A percentile compares a stretch with the other conserved stretches of the same genome.
These are phyloP conservation scores for Apoda limacodes DNA, from an alignment of 2,888 invertebrate species.

Conservation along the genomic window DNA sequence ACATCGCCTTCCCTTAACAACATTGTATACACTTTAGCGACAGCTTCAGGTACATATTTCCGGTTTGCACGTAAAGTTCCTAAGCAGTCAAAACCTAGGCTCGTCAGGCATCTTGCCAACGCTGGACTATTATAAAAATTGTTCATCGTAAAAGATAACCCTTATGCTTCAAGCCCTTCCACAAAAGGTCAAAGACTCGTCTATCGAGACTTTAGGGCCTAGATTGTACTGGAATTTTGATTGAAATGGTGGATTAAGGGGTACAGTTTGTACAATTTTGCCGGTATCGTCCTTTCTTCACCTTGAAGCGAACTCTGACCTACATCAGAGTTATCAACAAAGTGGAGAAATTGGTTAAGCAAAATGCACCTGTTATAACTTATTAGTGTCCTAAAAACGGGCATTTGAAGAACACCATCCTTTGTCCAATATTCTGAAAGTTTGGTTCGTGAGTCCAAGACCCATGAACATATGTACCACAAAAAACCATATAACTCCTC, in stretches of 20 bases:
- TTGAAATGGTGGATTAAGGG: slow-evolving; percentile 20
- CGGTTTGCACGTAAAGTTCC: slow-evolving; percentile 9
- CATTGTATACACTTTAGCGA: slow-evolving; percentile 7
- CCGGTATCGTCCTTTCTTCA: slow-evolving; percentile 6
- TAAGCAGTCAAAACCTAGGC: slow-evolving; percentile 5
- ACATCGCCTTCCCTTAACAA: slow-evolving; percentile 16
- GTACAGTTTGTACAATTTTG: slow-evolving; percentile 12
- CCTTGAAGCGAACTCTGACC: slow-evolving; percentile 3
- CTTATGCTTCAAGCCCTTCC: slow-evolving; percentile 13
- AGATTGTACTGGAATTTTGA: slow-evolving; percentile 18
- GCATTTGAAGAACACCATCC: slow-evolving; percentile 10
- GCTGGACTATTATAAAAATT: slow-evolving; percentile 20
- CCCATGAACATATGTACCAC: slow-evolving; percentile 20
- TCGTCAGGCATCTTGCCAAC: slow-evolving; percentile 4
- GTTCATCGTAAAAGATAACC: slow-evolving; percentile 22
- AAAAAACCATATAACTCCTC: slow-evolving; percentile 19
- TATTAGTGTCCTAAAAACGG: slow-evolving; percentile 14
- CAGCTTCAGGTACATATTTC: slow-evolving; percentile 5
- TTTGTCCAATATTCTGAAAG: slow-evolving; percentile 16
- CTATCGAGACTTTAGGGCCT: slow-evolving; percentile 19
- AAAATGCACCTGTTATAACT: slow-evolving; percentile 15
- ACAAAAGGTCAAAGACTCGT: slow-evolving; percentile 20
- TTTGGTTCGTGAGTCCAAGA: slow-evolving; percentile 11
- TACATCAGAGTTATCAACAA: slow-evolving; percentile 12
- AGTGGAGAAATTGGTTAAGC: slow-evolving; percentile 18